Evolutionary conservation across 2,888 invertebrate species (phyloP), one percentile per base, ranked within the genome.

Genomic region (Cerastis rubricosa): DNA sequence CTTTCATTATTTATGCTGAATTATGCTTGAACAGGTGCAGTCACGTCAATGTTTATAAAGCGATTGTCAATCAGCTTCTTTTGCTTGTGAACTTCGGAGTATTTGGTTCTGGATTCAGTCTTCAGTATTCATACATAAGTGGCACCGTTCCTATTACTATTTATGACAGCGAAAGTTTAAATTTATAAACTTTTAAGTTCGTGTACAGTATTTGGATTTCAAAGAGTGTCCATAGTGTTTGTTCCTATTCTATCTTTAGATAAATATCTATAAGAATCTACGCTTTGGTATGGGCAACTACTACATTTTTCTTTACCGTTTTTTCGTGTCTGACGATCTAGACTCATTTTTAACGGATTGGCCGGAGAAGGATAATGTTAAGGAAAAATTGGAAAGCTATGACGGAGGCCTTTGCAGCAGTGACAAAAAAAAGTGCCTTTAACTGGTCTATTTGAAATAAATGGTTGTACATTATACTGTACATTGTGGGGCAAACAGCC

Each of bases 1-100:
- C 68, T 80, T 80, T 90, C 85, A 90, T 92, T 90, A 93, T 87
- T 90, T 83, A 89, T 88, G 83, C 81, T 85, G 91, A 92, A 85
- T 89, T 86, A 87, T 87, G 82, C 83, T 87, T 85, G 78, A 84
- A 83, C 82, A 86, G 76, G 78, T 87, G 84, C 75, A 71, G 71
- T 74, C 12, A 73, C 70, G 70, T 76, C 72, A 73, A 69, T 72
- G 71, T 80, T 70, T 81, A 71, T 83, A 63, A 67, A 29, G 22
- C 47, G 43, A 40, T 59, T 43, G 71, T 54, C 65, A 35, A 57
- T 65, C 25, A 57, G 43, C 40, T 12, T 45, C 25, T 9, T 75
- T 19, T 19, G 19, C 29, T 75, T 57, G 67, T 57, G 19, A 25
- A 61, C n/a, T 49, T 64, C 51, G 57, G 35, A 35, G 35, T 35